Conservation (phyloP, 2,797 vertebrate genomes). For the Calcarius lapponicus region DNA sequence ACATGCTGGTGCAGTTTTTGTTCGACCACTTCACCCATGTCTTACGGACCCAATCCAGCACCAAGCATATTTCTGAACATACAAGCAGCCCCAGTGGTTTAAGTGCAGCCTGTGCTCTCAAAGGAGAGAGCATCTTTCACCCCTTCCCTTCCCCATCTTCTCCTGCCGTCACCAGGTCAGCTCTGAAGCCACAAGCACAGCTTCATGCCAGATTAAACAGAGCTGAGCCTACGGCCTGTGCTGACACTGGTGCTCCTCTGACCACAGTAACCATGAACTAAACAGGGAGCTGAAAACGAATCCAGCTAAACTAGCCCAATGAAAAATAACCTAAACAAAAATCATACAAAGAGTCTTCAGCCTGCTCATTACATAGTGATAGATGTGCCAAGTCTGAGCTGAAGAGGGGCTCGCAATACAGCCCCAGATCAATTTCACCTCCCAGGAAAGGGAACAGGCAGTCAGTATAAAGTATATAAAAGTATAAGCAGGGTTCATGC, state of each 20-base stretch:
- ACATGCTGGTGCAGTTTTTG: not conserved
- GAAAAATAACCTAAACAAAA: not conserved
- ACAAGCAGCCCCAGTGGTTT: not conserved
- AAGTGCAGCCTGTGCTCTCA: not conserved
- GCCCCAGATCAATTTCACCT: not conserved
- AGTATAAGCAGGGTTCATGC: too few relatives aligned
- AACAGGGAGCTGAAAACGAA: conserved; percentile 6
- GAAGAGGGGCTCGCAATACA: not conserved
- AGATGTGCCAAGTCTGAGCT: not conserved
- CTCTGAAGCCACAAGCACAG: not conserved
- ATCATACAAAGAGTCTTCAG: not conserved
- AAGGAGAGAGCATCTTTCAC: not conserved
- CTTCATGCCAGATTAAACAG: not conserved
- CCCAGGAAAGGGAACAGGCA: not conserved
- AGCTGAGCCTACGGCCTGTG: not conserved
- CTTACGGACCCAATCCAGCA: not conserved
- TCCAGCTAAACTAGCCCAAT: not conserved
- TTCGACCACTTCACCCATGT: not conserved
- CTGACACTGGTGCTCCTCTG: not conserved
- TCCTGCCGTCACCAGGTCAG: not conserved
- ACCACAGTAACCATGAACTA: not conserved
- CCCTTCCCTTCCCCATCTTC: not conserved
- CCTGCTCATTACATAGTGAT: rapidly evolving
- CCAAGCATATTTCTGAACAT: rapidly evolving
- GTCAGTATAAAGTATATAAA: not conserved